Evolutionary conservation across 1,140 invertebrate genomes (phyloP), one percentile per base, ranked within the genome.

Genomic region (Drosophila asahinai): DNA sequence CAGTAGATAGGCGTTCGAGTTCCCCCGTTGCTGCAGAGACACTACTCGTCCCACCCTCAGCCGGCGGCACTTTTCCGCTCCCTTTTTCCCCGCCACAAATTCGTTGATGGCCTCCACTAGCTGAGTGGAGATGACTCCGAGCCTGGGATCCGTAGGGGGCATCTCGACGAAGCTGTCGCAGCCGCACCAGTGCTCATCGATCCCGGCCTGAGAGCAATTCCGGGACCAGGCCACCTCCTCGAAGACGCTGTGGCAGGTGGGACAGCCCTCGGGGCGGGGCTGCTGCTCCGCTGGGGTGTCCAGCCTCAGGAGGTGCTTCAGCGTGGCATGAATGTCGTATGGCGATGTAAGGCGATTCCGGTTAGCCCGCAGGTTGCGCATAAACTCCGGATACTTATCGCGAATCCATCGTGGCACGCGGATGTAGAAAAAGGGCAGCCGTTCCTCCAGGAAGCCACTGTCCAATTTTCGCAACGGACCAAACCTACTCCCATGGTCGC

Each of bases 401-500:
- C 93, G 93, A 82, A 97, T 97, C 94, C 95, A 96, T 52, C 95
- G 92, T 0, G 98, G 98, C 4, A 98, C 67, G 62, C 95, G 94
- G 2, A 98, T 93, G 75, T 96, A 96, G 15, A 98, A 94, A 77
- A 98, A 96, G 0, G 98, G 98, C 33, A 99, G 92, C 36, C 98
- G 93, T 91, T 99, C 98, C 93, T 99, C 98, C 97, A 94, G 92
- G 96, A 84, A 96, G 0, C 98, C 98, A 61, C 96, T 95, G 79
- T 70, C n/a, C 47, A 92, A 59, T 55, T 95, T 92, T 15, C 97
- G 92, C 22, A 98, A 95, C 8, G 93, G 91, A 5, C 98, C 98
- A 94, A 97, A 99, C 27, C 98, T 93, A 89, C 98, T 96, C 0
- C 98, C 98, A 93, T 99, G 98, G 93, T 99, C 98, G 78, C 97